A percentile compares a stretch with the other conserved stretches of the same genome.
Conservation (phyloP, 2,888 invertebrate species). For the Callyntrura guangdongensis region DNA sequence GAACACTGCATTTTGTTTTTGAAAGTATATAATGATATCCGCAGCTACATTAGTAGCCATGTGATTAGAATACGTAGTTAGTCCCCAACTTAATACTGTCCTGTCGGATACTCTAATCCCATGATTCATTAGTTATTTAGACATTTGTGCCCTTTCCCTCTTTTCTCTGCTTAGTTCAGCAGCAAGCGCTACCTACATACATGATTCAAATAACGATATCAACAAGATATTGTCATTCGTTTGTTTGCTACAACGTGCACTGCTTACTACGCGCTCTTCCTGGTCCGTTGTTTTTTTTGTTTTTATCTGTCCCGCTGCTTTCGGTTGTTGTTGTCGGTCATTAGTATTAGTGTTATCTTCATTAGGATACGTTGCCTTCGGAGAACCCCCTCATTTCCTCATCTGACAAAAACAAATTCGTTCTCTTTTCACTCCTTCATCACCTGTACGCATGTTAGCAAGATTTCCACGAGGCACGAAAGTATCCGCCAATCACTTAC, state of each 20-base stretch:
- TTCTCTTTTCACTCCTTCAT: slow-evolving; percentile 16
- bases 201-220: slow-evolving; percentile 24
- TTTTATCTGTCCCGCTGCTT: slow-evolving; percentile 25
- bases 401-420: slow-evolving; percentile 20
- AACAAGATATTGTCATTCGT: neutral
- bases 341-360: slow-evolving; percentile 57
- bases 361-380: slow-evolving; percentile 4
- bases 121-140: slow-evolving; percentile 29
- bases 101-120: slow-evolving; percentile 20
- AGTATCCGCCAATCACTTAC: neutral
- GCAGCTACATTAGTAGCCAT: neutral
- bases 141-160: neutral
- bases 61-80: slow-evolving; percentile 28
- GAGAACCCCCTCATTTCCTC: slow-evolving; percentile 17
- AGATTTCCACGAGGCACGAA: neutral
- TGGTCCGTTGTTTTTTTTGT: slow-evolving; percentile 1
- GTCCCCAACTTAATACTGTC: slow-evolving; percentile 9
- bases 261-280: neutral
- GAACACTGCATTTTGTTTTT: neutral
- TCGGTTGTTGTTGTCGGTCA: slow-evolving; percentile 26
- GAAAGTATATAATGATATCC: slow-evolving; percentile 37
- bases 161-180: neutral
- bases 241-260: neutral
- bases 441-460: neutral
- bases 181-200: too few species aligned